Conservation (phyloP, 2,888 invertebrate species). For the Hofmannophila pseudospretella region DNA sequence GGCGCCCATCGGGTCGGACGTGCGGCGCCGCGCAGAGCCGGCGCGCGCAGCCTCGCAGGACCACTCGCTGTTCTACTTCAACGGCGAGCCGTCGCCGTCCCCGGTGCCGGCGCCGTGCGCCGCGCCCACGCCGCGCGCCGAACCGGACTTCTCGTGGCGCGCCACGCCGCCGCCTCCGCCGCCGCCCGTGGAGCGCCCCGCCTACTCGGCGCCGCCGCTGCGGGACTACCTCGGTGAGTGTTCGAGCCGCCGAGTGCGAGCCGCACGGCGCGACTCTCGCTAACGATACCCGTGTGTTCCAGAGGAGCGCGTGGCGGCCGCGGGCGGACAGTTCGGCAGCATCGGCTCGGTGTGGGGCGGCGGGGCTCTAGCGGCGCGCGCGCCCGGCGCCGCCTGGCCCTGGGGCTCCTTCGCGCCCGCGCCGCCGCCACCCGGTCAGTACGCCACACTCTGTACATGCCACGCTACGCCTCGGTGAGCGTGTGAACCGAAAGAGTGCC, state of each 20-base stretch:
- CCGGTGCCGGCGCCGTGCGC: slow-evolving; percentile 16
- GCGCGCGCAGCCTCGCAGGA: slow-evolving; percentile 74
- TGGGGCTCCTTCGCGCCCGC: slow-evolving; percentile 17
- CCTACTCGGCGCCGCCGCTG: slow-evolving; percentile 19
- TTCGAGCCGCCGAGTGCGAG: not conserved
- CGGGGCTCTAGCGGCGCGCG: slow-evolving; percentile 32
- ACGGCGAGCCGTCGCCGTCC: slow-evolving; percentile 33
- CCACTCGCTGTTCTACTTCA: slow-evolving; percentile 70
- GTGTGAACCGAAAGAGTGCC: too few species aligned
- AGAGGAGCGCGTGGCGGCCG: slow-evolving; percentile 16
- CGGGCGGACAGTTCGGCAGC: not conserved
- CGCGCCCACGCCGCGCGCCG: slow-evolving; percentile 8
- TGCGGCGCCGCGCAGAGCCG: slow-evolving; percentile 29
- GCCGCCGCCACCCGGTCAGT: slow-evolving; percentile 7
- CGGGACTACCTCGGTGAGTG: slow-evolving; percentile 36
- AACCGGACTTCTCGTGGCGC: slow-evolving; percentile 23
- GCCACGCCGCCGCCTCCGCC: slow-evolving; percentile 18
- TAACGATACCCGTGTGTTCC: too few species aligned
- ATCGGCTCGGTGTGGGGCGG: slow-evolving; percentile 10
- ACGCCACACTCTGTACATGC: not conserved
- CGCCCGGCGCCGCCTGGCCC: slow-evolving; percentile 19
- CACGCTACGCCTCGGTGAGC: too few species aligned
- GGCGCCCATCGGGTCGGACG: slow-evolving; percentile 53
- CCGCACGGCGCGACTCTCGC: too few species aligned
- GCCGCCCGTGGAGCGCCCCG: slow-evolving; percentile 22